phyloP scores from a whole-genome alignment of 2,888 invertebrate genomes.

The Scotopteryx bipunctaria region DNA sequence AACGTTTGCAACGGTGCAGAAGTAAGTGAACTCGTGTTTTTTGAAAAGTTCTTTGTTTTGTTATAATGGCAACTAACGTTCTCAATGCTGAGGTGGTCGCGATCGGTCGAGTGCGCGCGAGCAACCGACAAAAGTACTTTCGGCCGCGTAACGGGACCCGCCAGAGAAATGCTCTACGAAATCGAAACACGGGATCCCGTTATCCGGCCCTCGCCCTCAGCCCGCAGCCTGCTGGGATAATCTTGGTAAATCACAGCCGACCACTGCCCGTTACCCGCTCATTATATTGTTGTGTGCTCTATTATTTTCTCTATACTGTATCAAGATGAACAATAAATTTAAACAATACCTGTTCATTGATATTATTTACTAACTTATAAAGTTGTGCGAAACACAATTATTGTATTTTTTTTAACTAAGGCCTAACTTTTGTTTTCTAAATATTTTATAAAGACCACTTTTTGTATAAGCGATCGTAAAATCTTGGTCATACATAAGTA shows the following conservation, averaged over 20 bases:
- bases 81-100: slow-evolving; percentile 76
- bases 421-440: no score
- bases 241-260: slow-evolving; percentile 67
- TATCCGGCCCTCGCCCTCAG: slow-evolving; percentile 65
- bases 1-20: slow-evolving; percentile 45
- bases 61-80: slow-evolving; percentile 65
- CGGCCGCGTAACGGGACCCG: slow-evolving; percentile 79
- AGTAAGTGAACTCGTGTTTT: slow-evolving; percentile 49
- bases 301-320: slow-evolving; percentile 33
- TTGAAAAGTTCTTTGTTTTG: slow-evolving; percentile 69
- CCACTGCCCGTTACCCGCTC: slow-evolving; percentile 50
- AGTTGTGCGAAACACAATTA: background rate
- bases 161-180: slow-evolving; percentile 84
- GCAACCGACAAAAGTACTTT: slow-evolving; percentile 79
- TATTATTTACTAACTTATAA: background rate
- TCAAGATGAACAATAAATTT: slow-evolving; percentile 9
- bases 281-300: slow-evolving; percentile 42
- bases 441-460: no score
- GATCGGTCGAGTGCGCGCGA: slow-evolving; percentile 55
- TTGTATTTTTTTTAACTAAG: no score
- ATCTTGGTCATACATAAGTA: no score
- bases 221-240: slow-evolving; percentile 57
- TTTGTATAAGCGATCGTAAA: no score
- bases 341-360: background rate
- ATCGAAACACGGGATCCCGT: slow-evolving; percentile 83